Conservation (phyloP, 2,888 invertebrate species). For the Hedya salicella region DNA sequence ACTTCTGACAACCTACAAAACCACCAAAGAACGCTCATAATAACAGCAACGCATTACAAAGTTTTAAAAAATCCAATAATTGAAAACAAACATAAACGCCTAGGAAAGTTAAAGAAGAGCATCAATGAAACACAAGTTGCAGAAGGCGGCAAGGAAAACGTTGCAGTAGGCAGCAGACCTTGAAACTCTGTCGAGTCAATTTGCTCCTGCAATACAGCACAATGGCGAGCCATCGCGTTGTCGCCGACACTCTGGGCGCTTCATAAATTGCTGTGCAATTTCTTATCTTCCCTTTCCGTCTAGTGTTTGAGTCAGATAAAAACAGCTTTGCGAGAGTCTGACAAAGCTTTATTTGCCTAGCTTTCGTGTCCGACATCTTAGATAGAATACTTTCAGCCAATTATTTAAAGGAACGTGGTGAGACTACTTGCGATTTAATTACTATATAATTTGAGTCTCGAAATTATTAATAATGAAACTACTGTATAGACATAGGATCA, state of each 20-base stretch:
- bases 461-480: too few species aligned
- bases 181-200: slow-evolving; percentile 78
- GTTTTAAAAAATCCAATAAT: too few species aligned
- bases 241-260: slow-evolving; percentile 62
- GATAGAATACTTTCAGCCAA: slow-evolving; percentile 1
- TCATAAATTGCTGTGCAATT: slow-evolving; percentile 70
- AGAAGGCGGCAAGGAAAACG: too few species aligned
- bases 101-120: slow-evolving; percentile 48
- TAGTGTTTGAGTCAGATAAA: slow-evolving; percentile 65
- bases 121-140: slow-evolving; percentile 60
- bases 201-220: slow-evolving; percentile 68
- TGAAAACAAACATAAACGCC: neutral
- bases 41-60: too few species aligned
- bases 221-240: slow-evolving; percentile 52
- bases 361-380: slow-evolving; percentile 13
- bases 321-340: slow-evolving; percentile 34
- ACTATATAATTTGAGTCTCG: too few species aligned
- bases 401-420: neutral
- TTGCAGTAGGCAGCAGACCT: slow-evolving; percentile 69
- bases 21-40: too few species aligned
- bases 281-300: slow-evolving; percentile 57
- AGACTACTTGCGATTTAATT: neutral
- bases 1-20: too few species aligned
- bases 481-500: too few species aligned
- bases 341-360: slow-evolving; percentile 40